phyloP scores from a whole-genome alignment of 2,113 vertebrate genomes.

The Cynoglossus semilaevis region DNA sequence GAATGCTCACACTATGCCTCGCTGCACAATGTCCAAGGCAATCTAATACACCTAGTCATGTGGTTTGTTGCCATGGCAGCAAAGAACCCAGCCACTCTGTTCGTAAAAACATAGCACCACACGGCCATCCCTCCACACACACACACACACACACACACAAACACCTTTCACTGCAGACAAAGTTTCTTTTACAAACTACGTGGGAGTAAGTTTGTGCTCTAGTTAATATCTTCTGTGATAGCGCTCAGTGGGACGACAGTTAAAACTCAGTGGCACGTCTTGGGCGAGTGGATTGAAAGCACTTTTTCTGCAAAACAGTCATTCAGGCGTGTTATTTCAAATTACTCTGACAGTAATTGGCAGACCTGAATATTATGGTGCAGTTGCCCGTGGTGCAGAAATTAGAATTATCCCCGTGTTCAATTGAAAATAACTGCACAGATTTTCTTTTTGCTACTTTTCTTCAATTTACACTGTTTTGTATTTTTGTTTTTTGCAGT shows the following conservation, averaged over 20 bases:
- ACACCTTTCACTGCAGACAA: constrained; percentile 35
- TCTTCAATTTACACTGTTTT: background rate
- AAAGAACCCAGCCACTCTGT: constrained; percentile 85
- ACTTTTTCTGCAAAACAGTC: constrained; percentile 32
- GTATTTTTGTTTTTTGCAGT: background rate
- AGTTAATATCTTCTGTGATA: constrained; percentile 42
- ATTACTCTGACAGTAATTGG: constrained; percentile 53
- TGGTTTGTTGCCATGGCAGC: constrained; percentile 94
- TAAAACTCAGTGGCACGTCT: constrained; percentile 24
- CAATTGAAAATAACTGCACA: constrained; percentile 24
- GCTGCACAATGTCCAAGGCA: constrained; percentile 80
- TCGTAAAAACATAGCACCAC: constrained; percentile 80
- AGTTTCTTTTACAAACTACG: constrained; percentile 31
- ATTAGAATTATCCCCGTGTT: constrained; percentile 35
- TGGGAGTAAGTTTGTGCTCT: constrained; percentile 31
- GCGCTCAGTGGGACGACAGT: constrained; percentile 17
- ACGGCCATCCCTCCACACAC: constrained; percentile 15
- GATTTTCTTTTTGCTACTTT: background rate
- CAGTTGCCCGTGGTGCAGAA: constrained; percentile 36
- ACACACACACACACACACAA: constrained; percentile 16
- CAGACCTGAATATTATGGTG: constrained; percentile 37
- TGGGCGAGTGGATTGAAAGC: constrained; percentile 26
- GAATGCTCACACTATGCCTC: constrained; percentile 79
- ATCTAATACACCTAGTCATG: constrained; percentile 98
- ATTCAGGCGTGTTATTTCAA: constrained; percentile 46